Evolutionary conservation across 2,888 invertebrate species (phyloP).

Genomic region (Noctua pronuba): DNA sequence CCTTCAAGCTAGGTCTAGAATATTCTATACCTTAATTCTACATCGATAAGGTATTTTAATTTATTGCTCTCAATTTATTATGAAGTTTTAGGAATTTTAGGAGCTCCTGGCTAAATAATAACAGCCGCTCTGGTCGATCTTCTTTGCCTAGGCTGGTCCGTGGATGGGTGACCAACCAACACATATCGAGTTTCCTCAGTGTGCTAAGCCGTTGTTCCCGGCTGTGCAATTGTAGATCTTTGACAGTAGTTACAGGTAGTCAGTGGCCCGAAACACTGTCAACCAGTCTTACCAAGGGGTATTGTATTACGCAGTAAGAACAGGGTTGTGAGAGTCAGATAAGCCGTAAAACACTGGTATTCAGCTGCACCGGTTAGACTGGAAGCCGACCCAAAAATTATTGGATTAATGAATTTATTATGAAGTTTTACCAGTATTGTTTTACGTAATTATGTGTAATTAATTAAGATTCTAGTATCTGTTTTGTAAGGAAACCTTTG

Average conservation of each 20-base stretch:
- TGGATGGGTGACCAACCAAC: neutral
- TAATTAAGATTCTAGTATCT: neutral
- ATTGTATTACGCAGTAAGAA: neutral
- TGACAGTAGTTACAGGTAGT: neutral
- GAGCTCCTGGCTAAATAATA: neutral
- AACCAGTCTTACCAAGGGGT: neutral
- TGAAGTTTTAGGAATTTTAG: neutral
- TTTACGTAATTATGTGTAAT: neutral
- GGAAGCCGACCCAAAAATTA: neutral
- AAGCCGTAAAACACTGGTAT: neutral
- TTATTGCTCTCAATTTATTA: neutral
- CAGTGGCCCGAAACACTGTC: neutral
- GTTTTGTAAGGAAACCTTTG: slow-evolving; percentile 34
- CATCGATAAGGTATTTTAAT: neutral
- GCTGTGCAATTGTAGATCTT: neutral
- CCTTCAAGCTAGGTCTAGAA: slow-evolving; percentile 30
- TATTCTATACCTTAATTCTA: slow-evolving; percentile 29
- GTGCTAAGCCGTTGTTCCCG: neutral
- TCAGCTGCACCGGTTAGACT: neutral
- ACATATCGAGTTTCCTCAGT: neutral
- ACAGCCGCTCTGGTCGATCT: neutral
- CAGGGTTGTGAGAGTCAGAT: neutral
- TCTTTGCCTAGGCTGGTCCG: neutral
- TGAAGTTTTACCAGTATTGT: neutral
- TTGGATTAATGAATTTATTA: neutral